Percentiles rank a stretch among this genome's conserved stretches.
Evolutionary conservation across 2,888 invertebrate species (phyloP).

Genomic region (Scaptomyza polygonia): DNA sequence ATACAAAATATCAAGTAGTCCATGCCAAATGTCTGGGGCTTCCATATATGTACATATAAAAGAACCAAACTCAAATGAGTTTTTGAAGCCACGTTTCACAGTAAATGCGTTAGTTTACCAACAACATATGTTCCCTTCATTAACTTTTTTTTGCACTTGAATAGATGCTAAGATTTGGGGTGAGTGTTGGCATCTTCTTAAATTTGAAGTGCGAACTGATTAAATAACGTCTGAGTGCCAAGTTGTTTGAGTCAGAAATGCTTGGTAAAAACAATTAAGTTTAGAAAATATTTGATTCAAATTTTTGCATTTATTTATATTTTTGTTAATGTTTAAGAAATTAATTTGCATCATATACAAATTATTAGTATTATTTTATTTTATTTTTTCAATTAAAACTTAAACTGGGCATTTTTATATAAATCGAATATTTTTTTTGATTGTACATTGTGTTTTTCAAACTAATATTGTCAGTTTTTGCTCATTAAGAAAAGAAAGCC

Average conservation of each 20-base stretch:
- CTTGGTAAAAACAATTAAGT: background rate
- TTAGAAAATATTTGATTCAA: background rate
- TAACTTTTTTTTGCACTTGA: constrained; percentile 2
- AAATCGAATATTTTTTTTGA: no score
- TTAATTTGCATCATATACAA: no score
- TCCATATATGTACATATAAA: background rate
- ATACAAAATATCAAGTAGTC: constrained; percentile 30
- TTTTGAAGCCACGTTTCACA: constrained; percentile 29
- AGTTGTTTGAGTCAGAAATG: background rate
- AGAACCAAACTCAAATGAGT: constrained; percentile 39
- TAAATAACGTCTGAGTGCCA: background rate
- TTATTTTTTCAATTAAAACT: no score
- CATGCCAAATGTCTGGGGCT: constrained; percentile 42
- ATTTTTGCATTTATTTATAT: no score
- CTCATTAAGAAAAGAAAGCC: background rate
- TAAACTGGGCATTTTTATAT: no score
- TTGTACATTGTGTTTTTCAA: background rate
- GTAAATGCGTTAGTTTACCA: constrained; percentile 13
- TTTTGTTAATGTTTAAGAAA: no score
- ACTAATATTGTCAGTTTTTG: background rate
- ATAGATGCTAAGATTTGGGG: constrained; percentile 8
- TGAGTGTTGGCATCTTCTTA: constrained; percentile 1
- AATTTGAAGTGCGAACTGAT: background rate
- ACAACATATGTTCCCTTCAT: constrained; percentile 9
- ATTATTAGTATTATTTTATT: no score